Evolutionary conservation across 2,888 invertebrate species (phyloP).

Genomic region (Cryptus armator): DNA sequence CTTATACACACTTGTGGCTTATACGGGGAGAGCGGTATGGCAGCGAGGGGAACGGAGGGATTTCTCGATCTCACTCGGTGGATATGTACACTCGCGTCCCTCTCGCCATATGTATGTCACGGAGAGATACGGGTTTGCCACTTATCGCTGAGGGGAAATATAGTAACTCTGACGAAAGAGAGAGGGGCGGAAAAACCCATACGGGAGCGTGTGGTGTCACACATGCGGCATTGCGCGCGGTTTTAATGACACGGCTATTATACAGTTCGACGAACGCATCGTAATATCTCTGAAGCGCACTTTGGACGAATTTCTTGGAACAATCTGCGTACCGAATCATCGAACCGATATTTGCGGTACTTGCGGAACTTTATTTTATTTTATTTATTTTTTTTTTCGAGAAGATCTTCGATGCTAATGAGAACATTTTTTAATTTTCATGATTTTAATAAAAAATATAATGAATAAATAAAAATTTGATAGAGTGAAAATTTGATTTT

Average conservation of each 20-base stretch:
- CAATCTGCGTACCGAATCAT: no score
- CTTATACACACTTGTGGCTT: conserved; percentile 15
- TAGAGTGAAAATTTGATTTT: no score
- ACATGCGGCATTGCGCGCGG: conserved; percentile 29
- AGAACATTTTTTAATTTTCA: no score
- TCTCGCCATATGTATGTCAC: conserved; percentile 64
- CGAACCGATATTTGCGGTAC: no score
- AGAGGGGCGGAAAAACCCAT: conserved; percentile 21
- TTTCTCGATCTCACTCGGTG: conserved; percentile 49
- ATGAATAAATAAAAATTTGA: no score
- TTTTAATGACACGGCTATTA: conserved; percentile 28
- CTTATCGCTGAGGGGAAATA: conserved; percentile 53
- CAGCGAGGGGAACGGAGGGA: conserved; percentile 34
- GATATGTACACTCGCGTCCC: background rate
- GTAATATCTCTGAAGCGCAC: conserved; percentile 13
- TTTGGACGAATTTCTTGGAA: background rate
- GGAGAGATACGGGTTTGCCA: conserved; percentile 61
- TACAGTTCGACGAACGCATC: conserved; percentile 46
- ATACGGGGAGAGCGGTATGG: background rate
- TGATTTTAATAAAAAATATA: no score
- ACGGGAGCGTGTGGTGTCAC: conserved; percentile 38
- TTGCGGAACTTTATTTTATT: no score
- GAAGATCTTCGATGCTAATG: no score
- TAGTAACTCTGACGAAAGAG: conserved; percentile 6
- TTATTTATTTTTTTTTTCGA: no score